Conservation (phyloP, 1,140 invertebrate species). For the Berghia stephanieae region DNA sequence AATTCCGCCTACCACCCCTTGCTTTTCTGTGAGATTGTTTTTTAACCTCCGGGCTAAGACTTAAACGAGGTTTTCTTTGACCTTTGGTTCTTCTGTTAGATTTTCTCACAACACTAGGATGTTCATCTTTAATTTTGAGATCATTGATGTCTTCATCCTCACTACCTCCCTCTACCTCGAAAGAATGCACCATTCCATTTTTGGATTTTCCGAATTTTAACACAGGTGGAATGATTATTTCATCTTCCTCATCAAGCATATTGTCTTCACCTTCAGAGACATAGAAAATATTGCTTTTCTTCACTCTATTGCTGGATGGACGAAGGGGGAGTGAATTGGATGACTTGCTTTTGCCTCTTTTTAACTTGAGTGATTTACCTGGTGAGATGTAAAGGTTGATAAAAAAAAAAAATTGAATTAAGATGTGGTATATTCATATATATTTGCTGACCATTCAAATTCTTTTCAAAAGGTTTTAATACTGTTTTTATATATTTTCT, state of each 20-base stretch:
- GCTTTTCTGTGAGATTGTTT: slow-evolving; percentile 19
- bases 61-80: slow-evolving; percentile 15
- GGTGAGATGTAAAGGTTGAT: not conserved
- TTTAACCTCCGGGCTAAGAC: too few species aligned
- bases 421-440: not conserved
- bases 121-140: not conserved
- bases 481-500: not conserved
- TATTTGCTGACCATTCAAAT: not conserved
- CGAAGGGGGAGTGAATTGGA: slow-evolving; percentile 10
- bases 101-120: not conserved
- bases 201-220: too few species aligned
- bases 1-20: slow-evolving; percentile 18
- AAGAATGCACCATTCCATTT: not conserved
- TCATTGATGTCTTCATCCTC: not conserved
- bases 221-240: not conserved
- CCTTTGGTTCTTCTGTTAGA: not conserved
- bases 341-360: slow-evolving; percentile 23
- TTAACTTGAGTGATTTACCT: slow-evolving; percentile 8
- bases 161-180: not conserved
- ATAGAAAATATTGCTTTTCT: slow-evolving; percentile 25
- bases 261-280: slow-evolving; percentile 16
- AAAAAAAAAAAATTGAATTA: not conserved
- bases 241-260: not conserved
- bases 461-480: not conserved
- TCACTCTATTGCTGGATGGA: slow-evolving; percentile 11